These are phyloP conservation scores for Elgonia sp. DNA, from an alignment of 2,888 invertebrate species.

Conservation along the genomic window DNA sequence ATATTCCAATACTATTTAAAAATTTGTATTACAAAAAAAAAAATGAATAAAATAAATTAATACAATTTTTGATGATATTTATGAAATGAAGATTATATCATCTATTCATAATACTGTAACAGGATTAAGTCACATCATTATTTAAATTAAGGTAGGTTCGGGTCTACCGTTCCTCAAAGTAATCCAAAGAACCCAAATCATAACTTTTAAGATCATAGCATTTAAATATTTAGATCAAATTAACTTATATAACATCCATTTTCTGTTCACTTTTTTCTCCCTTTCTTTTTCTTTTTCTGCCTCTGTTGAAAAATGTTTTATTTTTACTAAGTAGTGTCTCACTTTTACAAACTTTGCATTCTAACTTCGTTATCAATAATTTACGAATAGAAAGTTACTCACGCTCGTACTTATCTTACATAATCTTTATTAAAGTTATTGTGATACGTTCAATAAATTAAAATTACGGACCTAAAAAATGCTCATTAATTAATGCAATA, in stretches of 20 bases:
- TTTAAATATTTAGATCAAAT: slow-evolving; percentile 1
- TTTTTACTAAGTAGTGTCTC: slow-evolving; percentile 28
- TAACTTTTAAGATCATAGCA: background rate
- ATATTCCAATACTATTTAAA: too few species aligned
- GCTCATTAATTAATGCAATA: slow-evolving; percentile 32
- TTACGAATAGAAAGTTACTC: slow-evolving; percentile 71
- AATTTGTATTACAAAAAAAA: too few species aligned
- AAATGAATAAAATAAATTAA: too few species aligned
- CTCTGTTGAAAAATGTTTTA: slow-evolving; percentile 8
- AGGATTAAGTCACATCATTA: background rate
- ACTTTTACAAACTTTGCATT: slow-evolving; percentile 71
- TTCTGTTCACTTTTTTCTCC: background rate
- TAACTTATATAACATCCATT: slow-evolving; percentile 2
- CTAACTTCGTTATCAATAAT: slow-evolving; percentile 68
- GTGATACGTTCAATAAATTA: slow-evolving; percentile 55
- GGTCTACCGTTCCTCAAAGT: background rate
- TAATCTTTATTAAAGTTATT: slow-evolving; percentile 64
- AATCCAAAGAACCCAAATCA: background rate
- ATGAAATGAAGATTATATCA: too few species aligned
- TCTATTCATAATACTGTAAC: too few species aligned
- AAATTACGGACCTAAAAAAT: slow-evolving; percentile 24
- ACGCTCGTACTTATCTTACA: slow-evolving; percentile 56
- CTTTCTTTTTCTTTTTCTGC: background rate
- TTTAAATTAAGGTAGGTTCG: slow-evolving; percentile 30
- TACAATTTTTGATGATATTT: too few species aligned